These are phyloP conservation scores for Sinocyclocheilus maitianheensis DNA, from an alignment of 2,113 vertebrate genomes.

Conservation along the genomic window DNA sequence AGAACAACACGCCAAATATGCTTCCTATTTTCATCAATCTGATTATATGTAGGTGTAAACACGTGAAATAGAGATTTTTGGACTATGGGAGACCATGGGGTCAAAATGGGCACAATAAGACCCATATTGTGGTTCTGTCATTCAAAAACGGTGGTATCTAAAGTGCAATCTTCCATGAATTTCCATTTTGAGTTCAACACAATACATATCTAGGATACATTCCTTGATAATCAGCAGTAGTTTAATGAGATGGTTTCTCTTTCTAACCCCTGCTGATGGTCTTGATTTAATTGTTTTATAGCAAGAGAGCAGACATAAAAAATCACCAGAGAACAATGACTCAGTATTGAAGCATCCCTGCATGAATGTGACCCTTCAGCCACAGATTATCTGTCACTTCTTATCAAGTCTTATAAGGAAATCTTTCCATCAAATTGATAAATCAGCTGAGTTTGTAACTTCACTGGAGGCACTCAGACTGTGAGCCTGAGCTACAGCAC, in stretches of 20 bases:
- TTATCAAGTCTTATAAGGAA: conserved; percentile 1
- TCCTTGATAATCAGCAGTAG: neutral
- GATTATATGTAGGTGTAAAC: too few relatives aligned
- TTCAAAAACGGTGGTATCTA: too few relatives aligned
- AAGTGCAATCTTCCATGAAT: neutral
- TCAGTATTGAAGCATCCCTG: neutral
- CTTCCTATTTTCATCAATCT: too few relatives aligned
- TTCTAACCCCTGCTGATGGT: neutral
- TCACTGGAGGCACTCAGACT: neutral
- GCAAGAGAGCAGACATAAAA: neutral
- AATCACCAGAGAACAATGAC: neutral
- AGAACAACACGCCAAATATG: too few relatives aligned
- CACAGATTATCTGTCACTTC: conserved; percentile 18
- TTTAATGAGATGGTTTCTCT: neutral
- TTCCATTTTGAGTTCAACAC: neutral
- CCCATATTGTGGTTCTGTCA: too few relatives aligned
- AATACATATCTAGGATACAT: neutral
- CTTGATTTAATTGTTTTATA: neutral
- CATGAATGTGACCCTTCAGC: conserved; percentile 23
- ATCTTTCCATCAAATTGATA: conserved; percentile 6
- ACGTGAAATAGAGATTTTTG: too few relatives aligned
- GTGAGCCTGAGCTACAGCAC: neutral
- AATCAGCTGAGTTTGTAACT: conserved; percentile 16
- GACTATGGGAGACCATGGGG: too few relatives aligned
- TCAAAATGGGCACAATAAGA: too few relatives aligned